Percentiles rank a stretch among this genome's conserved stretches.
Conservation (phyloP, 1,140 invertebrate species). For the Brachionus angularis region DNA sequence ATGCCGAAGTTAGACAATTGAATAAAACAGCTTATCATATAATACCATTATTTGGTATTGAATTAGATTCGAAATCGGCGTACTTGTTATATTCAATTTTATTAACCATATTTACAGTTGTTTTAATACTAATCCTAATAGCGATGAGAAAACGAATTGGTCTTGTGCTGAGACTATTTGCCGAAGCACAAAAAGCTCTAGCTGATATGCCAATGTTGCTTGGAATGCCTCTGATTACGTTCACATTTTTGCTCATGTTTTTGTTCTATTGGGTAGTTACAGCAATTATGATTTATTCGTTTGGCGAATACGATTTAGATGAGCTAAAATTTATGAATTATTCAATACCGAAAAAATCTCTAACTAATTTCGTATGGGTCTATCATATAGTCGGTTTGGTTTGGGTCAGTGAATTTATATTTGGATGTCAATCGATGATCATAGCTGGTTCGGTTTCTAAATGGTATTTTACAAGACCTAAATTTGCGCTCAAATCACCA, state of each 20-base stretch:
- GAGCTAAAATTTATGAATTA: background rate
- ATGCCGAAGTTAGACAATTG: slow-evolving; percentile 69
- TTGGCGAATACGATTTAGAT: background rate
- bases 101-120: slow-evolving; percentile 78
- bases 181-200: slow-evolving; percentile 79
- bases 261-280: slow-evolving; percentile 70
- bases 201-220: slow-evolving; percentile 75
- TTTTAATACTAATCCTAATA: slow-evolving; percentile 71
- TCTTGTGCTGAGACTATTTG: slow-evolving; percentile 82
- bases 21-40: slow-evolving; percentile 63
- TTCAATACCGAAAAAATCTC: background rate
- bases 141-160: slow-evolving; percentile 75
- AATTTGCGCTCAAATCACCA: slow-evolving; percentile 63
- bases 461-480: slow-evolving; percentile 88
- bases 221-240: slow-evolving; percentile 84
- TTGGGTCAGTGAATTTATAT: slow-evolving; percentile 85
- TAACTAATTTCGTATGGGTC: slow-evolving; percentile 56
- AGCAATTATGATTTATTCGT: slow-evolving; percentile 64
- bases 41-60: slow-evolving; percentile 67
- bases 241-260: slow-evolving; percentile 71
- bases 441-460: slow-evolving; percentile 73
- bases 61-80: slow-evolving; percentile 76
- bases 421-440: slow-evolving; percentile 81
- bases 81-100: slow-evolving; percentile 77
- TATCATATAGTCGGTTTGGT: slow-evolving; percentile 83